A percentile compares a stretch with the other conserved stretches of the same genome.
These are phyloP conservation scores for Cryptotis parvus DNA, from an alignment of 2,113 vertebrate genomes.

Conservation along the genomic window DNA sequence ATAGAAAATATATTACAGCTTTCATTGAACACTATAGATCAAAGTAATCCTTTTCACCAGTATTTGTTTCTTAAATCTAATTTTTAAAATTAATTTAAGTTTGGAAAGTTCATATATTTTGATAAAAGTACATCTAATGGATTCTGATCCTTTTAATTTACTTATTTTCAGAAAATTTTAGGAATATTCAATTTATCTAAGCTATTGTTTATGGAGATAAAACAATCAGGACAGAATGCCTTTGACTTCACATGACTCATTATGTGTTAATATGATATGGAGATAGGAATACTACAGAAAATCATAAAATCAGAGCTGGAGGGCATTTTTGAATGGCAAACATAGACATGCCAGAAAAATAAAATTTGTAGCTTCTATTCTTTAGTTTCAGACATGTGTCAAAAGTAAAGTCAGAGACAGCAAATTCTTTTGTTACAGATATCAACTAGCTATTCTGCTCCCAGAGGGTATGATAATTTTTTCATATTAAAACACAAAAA, in stretches of 20 bases:
- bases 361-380: background rate
- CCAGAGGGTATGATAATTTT: background rate
- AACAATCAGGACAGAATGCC: background rate
- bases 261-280: background rate
- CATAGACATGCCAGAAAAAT: background rate
- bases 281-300: background rate
- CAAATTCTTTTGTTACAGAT: background rate
- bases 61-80: background rate
- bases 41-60: background rate
- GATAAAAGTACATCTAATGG: background rate
- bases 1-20: background rate
- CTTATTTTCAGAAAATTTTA: constrained; percentile 41
- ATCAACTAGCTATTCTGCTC: background rate
- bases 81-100: background rate
- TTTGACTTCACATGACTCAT: background rate
- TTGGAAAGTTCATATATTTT: background rate
- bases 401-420: background rate
- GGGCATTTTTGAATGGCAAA: background rate
- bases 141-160: background rate
- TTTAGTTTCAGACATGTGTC: background rate
- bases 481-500: background rate
- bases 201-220: background rate
- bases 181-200: background rate
- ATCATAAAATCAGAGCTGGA: background rate
- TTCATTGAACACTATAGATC: background rate